phyloP scores from a whole-genome alignment of 2,113 vertebrate genomes.

The Archocentrus centrarchus region DNA sequence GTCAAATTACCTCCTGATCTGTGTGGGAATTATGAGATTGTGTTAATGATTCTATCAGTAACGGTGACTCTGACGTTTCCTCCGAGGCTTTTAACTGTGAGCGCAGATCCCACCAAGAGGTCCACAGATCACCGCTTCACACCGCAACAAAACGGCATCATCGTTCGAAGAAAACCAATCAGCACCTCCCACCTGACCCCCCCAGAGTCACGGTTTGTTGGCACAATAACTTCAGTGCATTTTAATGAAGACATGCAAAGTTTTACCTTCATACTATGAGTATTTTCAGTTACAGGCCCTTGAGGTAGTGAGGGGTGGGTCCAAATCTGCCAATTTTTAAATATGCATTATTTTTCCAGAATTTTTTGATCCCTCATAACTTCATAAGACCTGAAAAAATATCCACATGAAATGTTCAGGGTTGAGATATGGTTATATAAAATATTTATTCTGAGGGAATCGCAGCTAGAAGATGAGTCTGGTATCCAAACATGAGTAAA shows the following conservation, averaged over 20 bases:
- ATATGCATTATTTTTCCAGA: too few relatives aligned
- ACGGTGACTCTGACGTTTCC: conserved; percentile 34
- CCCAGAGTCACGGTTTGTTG: too few relatives aligned
- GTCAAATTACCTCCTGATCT: conserved; percentile 48
- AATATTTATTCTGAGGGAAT: too few relatives aligned
- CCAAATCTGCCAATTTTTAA: background rate
- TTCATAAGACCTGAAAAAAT: too few relatives aligned
- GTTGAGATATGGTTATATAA: too few relatives aligned
- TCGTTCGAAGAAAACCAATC: too few relatives aligned
- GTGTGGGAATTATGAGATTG: conserved; percentile 47
- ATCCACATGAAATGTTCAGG: too few relatives aligned
- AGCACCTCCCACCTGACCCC: too few relatives aligned
- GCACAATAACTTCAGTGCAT: too few relatives aligned
- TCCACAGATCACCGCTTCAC: background rate
- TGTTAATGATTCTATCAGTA: conserved; percentile 58
- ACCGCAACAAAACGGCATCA: background rate
- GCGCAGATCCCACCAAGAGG: background rate
- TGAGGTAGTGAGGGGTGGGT: background rate
- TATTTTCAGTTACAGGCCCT: background rate
- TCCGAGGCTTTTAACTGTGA: conserved; percentile 3
- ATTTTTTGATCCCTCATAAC: too few relatives aligned
- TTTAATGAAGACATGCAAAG: too few relatives aligned
- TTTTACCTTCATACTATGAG: background rate
- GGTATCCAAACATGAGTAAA: background rate
- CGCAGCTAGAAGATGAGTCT: too few relatives aligned